Evolutionary conservation across 2,113 vertebrate genomes (phyloP), one percentile per base, ranked within the genome.

Genomic region (Formicarius rufipectus): DNA sequence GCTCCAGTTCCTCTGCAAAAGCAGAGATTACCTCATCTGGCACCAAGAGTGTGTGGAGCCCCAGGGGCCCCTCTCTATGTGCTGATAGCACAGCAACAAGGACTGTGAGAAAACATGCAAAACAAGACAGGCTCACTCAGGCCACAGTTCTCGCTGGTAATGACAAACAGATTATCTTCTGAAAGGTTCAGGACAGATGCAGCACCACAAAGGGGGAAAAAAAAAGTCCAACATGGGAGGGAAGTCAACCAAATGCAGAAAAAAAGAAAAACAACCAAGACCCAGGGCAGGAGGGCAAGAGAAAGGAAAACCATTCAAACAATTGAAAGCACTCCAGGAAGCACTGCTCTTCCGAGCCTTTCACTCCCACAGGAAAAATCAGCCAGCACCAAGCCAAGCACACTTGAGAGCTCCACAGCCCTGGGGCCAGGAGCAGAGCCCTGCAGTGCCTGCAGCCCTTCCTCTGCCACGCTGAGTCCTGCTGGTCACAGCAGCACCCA

Each of bases 251-350:
- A 42, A 45, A 40, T 25, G 22, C 14, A 63, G 71, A 66, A 64
- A 5, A 16, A 58, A 58, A 58, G n/a, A n/a, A n/a, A n/a, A n/a
- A n/a, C n/a, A 55, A 33, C 2, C 31, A 76, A 9, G 21, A 31
- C 7, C 4, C 25, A 44, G 44, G 66, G 66, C 81, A 81, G 49
- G 33, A 84, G 67, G 40, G 53, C 49, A 76, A 79, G 58, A 80
- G 71, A 80, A 79, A 87, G 44, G 52, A 87, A 95, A 89, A 40
- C 60, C 40, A 50, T 67, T 78, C 60, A 62, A 87, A 59, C 42
- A 67, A 66, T 39, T 78, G 21, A 45, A 86, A 91, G 82, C 15
- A 58, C n/a, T 89, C 33, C 63, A 91, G 91, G 73, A 96, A 94
- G 53, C 5, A 0, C 59, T 28, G 45, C 28, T 86, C 76, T 92